Evolutionary conservation across 2,888 invertebrate genomes (phyloP).

Genomic region (Cephus pygmeus): DNA sequence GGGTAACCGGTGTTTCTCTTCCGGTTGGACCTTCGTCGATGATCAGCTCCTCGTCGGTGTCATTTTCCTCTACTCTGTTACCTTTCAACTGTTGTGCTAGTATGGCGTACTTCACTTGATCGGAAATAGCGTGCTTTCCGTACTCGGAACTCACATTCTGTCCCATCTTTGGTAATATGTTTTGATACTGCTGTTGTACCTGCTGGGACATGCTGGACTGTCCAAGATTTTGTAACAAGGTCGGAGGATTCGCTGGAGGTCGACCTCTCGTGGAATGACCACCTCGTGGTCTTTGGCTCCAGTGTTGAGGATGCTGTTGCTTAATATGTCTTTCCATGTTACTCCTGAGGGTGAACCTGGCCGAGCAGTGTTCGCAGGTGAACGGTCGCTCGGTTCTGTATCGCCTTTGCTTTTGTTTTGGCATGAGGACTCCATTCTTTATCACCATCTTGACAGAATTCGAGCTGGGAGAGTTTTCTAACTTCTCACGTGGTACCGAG

Average conservation of each 20-base stretch:
- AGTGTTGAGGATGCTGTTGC: slow-evolving; percentile 91
- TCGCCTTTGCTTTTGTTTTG: slow-evolving; percentile 90
- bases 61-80: slow-evolving; percentile 71
- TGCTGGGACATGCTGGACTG: slow-evolving; percentile 28
- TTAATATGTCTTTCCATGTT: slow-evolving; percentile 96
- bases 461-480: slow-evolving; percentile 64
- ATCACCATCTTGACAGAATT: slow-evolving; percentile 89
- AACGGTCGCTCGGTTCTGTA: slow-evolving; percentile 92
- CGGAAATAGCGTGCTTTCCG: slow-evolving; percentile 68
- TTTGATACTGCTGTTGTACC: slow-evolving; percentile 37
- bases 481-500: slow-evolving; percentile 39
- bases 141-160: slow-evolving; percentile 62
- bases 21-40: slow-evolving; percentile 73
- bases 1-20: slow-evolving; percentile 30
- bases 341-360: slow-evolving; percentile 89
- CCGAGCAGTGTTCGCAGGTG: slow-evolving; percentile 90
- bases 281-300: slow-evolving; percentile 81
- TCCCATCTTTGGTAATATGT: slow-evolving; percentile 44
- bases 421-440: slow-evolving; percentile 90
- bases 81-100: slow-evolving; percentile 80
- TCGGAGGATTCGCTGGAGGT: slow-evolving; percentile 63
- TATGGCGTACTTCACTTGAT: slow-evolving; percentile 81
- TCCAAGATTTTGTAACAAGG: slow-evolving; percentile 39
- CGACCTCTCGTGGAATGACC: slow-evolving; percentile 69
- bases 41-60: slow-evolving; percentile 75